Conservation (phyloP, 1,140 invertebrate genomes). For the Telenomus remus region DNA sequence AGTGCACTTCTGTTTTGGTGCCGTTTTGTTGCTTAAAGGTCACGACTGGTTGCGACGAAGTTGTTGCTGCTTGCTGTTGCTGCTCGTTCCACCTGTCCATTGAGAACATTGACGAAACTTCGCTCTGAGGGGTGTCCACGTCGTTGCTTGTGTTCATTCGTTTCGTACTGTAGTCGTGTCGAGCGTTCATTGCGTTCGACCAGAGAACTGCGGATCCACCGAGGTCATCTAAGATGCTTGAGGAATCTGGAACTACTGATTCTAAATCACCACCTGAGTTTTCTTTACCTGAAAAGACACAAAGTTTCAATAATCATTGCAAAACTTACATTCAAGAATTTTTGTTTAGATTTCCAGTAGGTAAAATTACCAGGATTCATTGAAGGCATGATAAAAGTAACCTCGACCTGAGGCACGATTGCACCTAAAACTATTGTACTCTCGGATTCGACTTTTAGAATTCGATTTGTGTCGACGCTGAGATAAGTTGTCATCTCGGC, state of each 20-base stretch:
- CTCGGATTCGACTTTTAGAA: slow-evolving; percentile 76
- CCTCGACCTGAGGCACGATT: slow-evolving; percentile 88
- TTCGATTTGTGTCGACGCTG: slow-evolving; percentile 84
- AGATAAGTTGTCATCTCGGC: slow-evolving; percentile 87
- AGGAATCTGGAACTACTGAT: slow-evolving; percentile 87
- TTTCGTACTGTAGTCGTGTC: slow-evolving; percentile 65
- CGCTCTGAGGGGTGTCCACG: slow-evolving; percentile 69
- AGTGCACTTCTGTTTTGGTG: slow-evolving; percentile 57
- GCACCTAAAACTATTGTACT: slow-evolving; percentile 84
- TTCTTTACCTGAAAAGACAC: slow-evolving; percentile 80
- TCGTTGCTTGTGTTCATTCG: slow-evolving; percentile 71
- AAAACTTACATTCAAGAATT: too few species aligned
- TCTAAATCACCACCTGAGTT: slow-evolving; percentile 86
- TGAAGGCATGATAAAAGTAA: slow-evolving; percentile 90
- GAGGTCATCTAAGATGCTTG: slow-evolving; percentile 85
- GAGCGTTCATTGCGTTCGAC: slow-evolving; percentile 58
- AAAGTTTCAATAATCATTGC: not conserved
- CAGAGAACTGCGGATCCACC: slow-evolving; percentile 53
- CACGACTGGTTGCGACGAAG: slow-evolving; percentile 59
- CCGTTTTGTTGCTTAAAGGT: slow-evolving; percentile 72
- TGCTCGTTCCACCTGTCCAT: slow-evolving; percentile 61
- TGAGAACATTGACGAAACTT: slow-evolving; percentile 67
- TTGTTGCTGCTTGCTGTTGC: slow-evolving; percentile 27
- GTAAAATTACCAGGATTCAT: slow-evolving; percentile 76
- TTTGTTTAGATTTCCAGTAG: too few species aligned